Base-by-base conservation (phyloP, 2,113 vertebrate species). In the Caracal caracal region DNA sequence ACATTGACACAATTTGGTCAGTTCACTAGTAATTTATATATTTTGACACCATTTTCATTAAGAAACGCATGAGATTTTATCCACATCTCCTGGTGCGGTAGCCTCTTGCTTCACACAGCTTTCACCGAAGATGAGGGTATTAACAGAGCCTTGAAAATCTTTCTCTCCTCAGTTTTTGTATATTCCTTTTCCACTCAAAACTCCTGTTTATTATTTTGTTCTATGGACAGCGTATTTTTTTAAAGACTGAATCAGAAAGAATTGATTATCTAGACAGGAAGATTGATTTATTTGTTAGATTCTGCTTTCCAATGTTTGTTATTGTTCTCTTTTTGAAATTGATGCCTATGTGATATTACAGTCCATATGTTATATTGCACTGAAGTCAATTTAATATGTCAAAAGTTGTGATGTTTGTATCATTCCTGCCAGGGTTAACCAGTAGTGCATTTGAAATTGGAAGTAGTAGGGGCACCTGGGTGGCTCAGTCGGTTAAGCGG, bases 301-400 rank as follows among this genome's bases (percentile, higher is more conserved):
- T 92, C 24, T 73, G 37, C 92, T 70, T 90, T 79, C 61, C 88
- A 35, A 63, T 37, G 16, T 82, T 37, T 91, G 33, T 71, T 85
- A 10, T 40, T 49, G 28, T 59, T 82, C 49, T 97, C 24, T 88
- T 65, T 85, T 76, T 93, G 56, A 59, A 91, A 81, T 30, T 33
- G 26, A 65, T 90, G 12, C 6, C 53, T 37, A 0, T 76, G 26
- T 68, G 49, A 47, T 26, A 28, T 82, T 35, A 82, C 3, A 51
- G 9, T 65, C 24, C 2, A 0, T 4, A 4, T 1, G 0, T 80
- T 75, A 28, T 13, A 16, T 51, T 82, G 35, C 8, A 16, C 16
- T 90, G 24, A 78, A 35, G 28, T 28, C 37, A 7, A 86, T 49
- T 96, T 70, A 70, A 35, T 84, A 6, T 33, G 20, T 22, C 37